phyloP scores from a whole-genome alignment of 2,113 vertebrate genomes.

The Xiphophorus hellerii region DNA sequence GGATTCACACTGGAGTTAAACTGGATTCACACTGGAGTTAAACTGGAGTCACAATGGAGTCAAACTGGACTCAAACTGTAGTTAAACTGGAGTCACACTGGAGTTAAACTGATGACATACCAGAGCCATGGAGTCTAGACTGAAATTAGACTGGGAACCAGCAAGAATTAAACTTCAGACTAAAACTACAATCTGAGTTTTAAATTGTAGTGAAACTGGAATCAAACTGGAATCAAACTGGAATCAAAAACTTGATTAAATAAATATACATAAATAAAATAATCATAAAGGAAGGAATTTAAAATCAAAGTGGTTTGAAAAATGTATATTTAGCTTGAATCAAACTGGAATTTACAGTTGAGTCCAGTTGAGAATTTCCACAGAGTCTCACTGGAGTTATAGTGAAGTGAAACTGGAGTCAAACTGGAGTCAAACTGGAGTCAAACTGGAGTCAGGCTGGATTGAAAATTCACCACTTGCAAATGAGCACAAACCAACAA shows the following conservation, averaged over 20 bases:
- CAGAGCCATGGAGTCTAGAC: neutral
- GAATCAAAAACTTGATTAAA: neutral
- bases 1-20: neutral
- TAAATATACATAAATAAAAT: neutral
- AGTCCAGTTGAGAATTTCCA: too few species aligned
- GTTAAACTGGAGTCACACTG: neutral
- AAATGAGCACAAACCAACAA: slow-evolving; percentile 23
- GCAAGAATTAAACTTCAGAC: neutral
- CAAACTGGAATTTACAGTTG: neutral
- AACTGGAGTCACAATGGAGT: neutral
- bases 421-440: neutral
- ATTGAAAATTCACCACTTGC: slow-evolving; percentile 9
- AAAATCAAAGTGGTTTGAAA: neutral
- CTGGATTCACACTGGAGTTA: neutral
- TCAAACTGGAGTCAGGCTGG: neutral
- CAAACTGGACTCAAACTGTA: neutral
- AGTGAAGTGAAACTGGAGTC: neutral
- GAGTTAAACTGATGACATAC: neutral
- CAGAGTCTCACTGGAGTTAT: too few species aligned
- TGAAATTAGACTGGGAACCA: neutral
- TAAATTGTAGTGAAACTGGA: neutral
- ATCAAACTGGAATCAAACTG: neutral
- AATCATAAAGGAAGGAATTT: neutral
- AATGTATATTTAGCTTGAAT: too few species aligned
- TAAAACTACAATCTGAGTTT: neutral